Percentiles rank a stretch among this genome's conserved stretches.
These are phyloP conservation scores for Meloidogyne exigua DNA, from an alignment of 1,140 invertebrate genomes.

Conservation along the genomic window DNA sequence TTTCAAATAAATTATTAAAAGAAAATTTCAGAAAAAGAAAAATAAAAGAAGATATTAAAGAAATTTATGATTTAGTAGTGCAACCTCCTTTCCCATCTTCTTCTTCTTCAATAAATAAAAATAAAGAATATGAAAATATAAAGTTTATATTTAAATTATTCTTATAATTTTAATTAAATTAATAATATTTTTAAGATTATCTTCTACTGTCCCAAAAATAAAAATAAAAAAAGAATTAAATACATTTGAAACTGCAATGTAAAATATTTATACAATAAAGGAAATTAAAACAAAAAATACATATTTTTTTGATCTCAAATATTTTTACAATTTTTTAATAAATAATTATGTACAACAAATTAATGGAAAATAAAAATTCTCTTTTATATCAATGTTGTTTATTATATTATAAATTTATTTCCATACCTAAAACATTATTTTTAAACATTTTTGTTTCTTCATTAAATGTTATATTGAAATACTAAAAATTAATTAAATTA, in stretches of 20 bases:
- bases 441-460: no score
- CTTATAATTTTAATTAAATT: not conserved
- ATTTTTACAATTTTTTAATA: not conserved
- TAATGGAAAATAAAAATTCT: no score
- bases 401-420: no score
- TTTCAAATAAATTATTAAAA: not conserved
- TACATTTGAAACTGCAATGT: not conserved
- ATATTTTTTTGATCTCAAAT: not conserved
- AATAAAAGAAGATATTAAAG: not conserved
- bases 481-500: no score
- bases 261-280: not conserved
- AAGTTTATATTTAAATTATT: no score
- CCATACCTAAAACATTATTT: no score
- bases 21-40: not conserved
- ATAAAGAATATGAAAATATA: not conserved
- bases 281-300: not conserved
- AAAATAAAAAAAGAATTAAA: not conserved
- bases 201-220: not conserved
- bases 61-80: not conserved
- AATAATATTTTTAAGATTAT: not conserved
- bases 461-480: no score
- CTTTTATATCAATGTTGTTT: no score
- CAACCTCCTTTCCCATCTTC: no score
- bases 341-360: no score
- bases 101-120: not conserved